Evolutionary conservation across 2,113 vertebrate species (phyloP), one percentile per base, ranked within the genome.

Genomic region (Phyllopteryx taeniolatus): DNA sequence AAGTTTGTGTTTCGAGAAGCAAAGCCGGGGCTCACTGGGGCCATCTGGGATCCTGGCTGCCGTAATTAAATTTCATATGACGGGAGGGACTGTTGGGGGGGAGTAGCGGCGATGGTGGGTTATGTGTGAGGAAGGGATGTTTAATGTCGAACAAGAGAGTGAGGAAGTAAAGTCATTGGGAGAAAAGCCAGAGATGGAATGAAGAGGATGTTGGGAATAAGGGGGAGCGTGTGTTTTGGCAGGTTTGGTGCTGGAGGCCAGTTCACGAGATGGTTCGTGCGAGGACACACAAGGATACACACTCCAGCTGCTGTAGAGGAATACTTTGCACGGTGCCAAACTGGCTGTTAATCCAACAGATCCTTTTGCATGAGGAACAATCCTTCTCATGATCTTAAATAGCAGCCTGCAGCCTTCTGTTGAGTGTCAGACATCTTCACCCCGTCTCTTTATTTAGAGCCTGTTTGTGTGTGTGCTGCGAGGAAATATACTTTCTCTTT

Each of bases 51-150:
- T 79, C 68, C 76, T 82, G 68, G 77, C 65, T 83, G 76, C 35
- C 75, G 79, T 88, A 88, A 89, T 91, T 89, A 84, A 75, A 85
- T 90, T 75, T 72, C 67, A 85, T 85, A 77, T 81, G 70, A 85
- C 78, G 42, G 57, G 53, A 75, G 69, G 46, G 39, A 64, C 62
- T 43, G 39, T 12, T 13, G 54, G 10, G 54, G 71, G 19, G 68
- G 43, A 67, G 43, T 63, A 20, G 53, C 5, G 2, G 8, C 20
- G 31, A 8, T 60, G 11, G 14, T 6, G 59, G 35, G 67, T 66
- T 27, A 47, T 43, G n/a, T 47, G 33, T 42, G 22, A 44, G 77
- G 68, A 63, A 64, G 46, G 65, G 56, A 56, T 71, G 68, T 27
- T 64, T 67, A 57, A 63, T 62, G 22, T 53, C 61, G n/a, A 66